These are phyloP conservation scores for Sparus aurata DNA, from an alignment of 2,797 vertebrate species.

Conservation along the genomic window DNA sequence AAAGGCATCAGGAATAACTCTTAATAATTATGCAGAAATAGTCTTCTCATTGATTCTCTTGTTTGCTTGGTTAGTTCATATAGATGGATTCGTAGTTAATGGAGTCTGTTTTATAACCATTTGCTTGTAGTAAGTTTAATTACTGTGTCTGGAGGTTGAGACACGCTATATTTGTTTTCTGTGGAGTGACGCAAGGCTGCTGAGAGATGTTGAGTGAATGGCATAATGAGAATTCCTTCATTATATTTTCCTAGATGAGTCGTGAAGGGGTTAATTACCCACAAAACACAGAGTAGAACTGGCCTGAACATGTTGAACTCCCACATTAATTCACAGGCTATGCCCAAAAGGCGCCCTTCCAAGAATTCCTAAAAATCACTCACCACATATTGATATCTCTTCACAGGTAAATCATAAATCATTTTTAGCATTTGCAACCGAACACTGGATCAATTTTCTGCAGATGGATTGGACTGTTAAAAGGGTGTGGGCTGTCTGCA, in stretches of 20 bases:
- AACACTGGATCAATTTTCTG: slow-evolving; percentile 40
- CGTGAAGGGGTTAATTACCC: neutral
- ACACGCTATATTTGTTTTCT: slow-evolving; percentile 7
- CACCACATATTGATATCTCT: slow-evolving; percentile 13
- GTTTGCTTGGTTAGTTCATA: no score
- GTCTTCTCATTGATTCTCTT: no score
- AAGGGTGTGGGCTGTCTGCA: slow-evolving; percentile 31
- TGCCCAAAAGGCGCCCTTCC: neutral
- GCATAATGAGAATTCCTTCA: neutral
- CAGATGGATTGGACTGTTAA: slow-evolving; percentile 37
- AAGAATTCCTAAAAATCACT: slow-evolving; percentile 12
- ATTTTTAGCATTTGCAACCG: slow-evolving; percentile 42
- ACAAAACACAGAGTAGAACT: neutral
- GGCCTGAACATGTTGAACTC: neutral
- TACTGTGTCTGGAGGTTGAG: neutral
- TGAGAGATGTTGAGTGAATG: neutral
- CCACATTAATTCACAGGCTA: neutral
- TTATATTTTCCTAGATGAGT: neutral
- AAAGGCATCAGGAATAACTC: no score
- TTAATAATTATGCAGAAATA: no score
- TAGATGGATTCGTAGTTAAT: no score
- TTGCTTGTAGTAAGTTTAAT: neutral
- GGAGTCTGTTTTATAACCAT: no score
- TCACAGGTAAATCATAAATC: slow-evolving; percentile 31
- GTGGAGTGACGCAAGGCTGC: neutral